Percentiles rank a stretch among this genome's conserved stretches.
phyloP scores from a whole-genome alignment of 2,888 invertebrate genomes.

The Eubasilissa splendida region DNA sequence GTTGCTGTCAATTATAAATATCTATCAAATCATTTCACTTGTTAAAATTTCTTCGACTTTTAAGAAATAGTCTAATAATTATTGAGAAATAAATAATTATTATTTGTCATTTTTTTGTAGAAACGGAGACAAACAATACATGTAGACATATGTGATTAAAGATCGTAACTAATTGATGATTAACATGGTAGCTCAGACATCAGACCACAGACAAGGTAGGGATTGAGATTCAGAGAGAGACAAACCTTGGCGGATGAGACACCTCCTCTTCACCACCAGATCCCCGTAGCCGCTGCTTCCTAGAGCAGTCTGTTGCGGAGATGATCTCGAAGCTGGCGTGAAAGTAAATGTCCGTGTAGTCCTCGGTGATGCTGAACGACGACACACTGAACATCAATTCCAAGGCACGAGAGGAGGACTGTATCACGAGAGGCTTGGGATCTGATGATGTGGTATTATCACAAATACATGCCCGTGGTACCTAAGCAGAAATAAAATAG shows the following conservation, averaged over 20 bases:
- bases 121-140: no score
- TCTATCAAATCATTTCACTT: no score
- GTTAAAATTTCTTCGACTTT: no score
- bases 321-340: conserved; percentile 81
- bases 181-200: no score
- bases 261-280: conserved; percentile 79
- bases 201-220: no score
- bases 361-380: conserved; percentile 83
- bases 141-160: no score
- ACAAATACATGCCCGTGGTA: conserved; percentile 85
- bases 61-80: no score
- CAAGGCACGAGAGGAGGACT: conserved; percentile 78
- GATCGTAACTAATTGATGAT: no score
- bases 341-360: conserved; percentile 87
- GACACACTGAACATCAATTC: conserved; percentile 85
- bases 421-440: conserved; percentile 75
- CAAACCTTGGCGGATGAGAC: conserved; percentile 73
- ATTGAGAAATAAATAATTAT: no score
- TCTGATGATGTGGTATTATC: conserved; percentile 78
- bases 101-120: no score
- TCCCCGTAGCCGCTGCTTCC: conserved; percentile 76
- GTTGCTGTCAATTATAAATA: no score
- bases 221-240: no score
- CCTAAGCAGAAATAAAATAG: conserved; percentile 60
- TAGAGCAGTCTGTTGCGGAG: conserved; percentile 76